A percentile compares a stretch with the other conserved stretches of the same genome.
phyloP scores from a whole-genome alignment of 2,888 invertebrate species.

The Notodonta ziczac region DNA sequence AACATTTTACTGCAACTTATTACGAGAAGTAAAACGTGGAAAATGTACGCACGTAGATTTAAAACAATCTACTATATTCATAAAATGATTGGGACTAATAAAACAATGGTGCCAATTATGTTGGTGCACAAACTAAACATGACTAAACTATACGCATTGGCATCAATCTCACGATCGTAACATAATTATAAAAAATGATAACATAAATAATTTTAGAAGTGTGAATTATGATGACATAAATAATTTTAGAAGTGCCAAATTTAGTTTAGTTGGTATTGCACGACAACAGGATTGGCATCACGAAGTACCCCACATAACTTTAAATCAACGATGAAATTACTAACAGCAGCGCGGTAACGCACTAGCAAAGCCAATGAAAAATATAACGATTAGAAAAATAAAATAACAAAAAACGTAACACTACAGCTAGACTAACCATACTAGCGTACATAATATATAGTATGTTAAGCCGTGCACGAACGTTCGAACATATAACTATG shows the following conservation, averaged over 20 bases:
- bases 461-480: neutral
- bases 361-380: conserved; percentile 42
- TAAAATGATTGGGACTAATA: neutral
- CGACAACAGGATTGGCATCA: too few species aligned
- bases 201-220: too few species aligned
- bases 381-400: conserved; percentile 24
- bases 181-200: too few species aligned
- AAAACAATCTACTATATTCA: neutral
- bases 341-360: conserved; percentile 24
- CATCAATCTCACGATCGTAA: too few species aligned
- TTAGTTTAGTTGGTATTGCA: too few species aligned
- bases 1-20: neutral
- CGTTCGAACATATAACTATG: neutral
- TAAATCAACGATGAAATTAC: neutral
- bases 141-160: too few species aligned
- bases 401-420: conserved; percentile 24
- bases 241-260: too few species aligned
- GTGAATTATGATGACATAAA: too few species aligned
- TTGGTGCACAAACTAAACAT: too few species aligned
- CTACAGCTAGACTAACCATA: neutral
- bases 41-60: neutral
- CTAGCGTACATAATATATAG: neutral
- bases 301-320: neutral
- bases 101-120: neutral
- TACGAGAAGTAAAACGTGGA: neutral